Evolutionary conservation across 2,888 invertebrate species (phyloP), one percentile per base, ranked within the genome.

Genomic region (Lomographa bimaculata): DNA sequence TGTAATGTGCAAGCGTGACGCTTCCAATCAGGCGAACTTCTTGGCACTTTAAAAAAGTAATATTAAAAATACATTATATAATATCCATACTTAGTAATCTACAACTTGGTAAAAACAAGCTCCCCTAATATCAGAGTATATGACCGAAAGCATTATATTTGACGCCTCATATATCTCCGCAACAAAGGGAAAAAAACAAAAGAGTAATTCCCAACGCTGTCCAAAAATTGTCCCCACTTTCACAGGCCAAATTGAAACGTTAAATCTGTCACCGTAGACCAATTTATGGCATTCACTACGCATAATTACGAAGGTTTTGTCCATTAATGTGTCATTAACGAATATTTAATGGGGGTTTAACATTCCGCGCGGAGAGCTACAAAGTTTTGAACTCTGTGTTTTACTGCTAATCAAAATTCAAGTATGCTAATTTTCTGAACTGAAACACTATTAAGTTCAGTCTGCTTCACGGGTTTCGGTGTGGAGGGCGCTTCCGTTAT

Each of bases 331-430:
- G 47, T 54, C 56, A 57, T 60, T 53, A 57, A 56, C 54, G 54
- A 63, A 72, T 68, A 71, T 71, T 73, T 77, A 81, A 84, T 75
- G 67, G 64, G 46, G 50, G 54, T 49, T 60, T 51, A 65, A 69
- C 68, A 71, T 58, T 61, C 58, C 54, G 54, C 29, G 39, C 30
- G 57, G 30, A 37, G 32, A 23, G 36, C 24, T 37, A 36, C 53
- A 55, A 60, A 51, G 59, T 65, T 57, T 57, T 68, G 64, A 71
- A 73, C 70, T 48, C 52, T 72, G 71, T 71, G 71, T 79, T 80
- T 76, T 73, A 79, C 68, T 70, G 76, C 78, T 81, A 75, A 82
- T 83, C 79, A 81, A 82, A 82, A 83, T 83, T 83, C 81, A 79
- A 78, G 73, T 81, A 83, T 83, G 84, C 68, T 81, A 84, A 84